These are phyloP conservation scores for Mesocentrotus franciscanus DNA, from an alignment of 53 echinoderm and acorn worm genomes.

Conservation along the genomic window DNA sequence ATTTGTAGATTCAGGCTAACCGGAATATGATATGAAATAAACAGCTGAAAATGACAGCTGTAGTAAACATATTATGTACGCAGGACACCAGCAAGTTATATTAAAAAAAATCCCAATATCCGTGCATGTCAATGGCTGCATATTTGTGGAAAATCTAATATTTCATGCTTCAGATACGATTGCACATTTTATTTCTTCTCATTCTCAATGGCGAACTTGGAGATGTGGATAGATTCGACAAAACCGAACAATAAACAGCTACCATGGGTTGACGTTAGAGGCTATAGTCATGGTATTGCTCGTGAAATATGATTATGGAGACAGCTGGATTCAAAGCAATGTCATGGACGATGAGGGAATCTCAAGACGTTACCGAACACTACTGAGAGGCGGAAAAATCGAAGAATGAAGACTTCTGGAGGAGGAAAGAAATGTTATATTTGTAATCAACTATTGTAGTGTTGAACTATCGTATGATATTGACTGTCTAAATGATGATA, in stretches of 20 bases:
- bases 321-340: conserved; percentile 16
- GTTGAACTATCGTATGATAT: background rate
- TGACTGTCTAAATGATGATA: background rate
- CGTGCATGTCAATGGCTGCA: background rate
- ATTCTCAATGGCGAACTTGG: background rate
- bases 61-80: background rate
- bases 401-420: background rate
- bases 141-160: conserved; percentile 19
- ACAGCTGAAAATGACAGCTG: background rate
- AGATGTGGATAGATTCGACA: background rate
- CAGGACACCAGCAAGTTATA: background rate
- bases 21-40: background rate
- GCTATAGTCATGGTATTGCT: conserved; percentile 17
- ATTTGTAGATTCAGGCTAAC: background rate
- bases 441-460: background rate
- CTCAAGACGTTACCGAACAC: background rate
- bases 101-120: background rate
- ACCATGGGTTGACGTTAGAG: background rate
- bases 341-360: background rate
- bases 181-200: background rate
- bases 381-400: background rate
- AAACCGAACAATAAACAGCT: background rate
- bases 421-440: background rate
- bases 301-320: conserved; percentile 35
- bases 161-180: background rate